Conservation (phyloP, 2,113 vertebrate species). For the Jacana jacana region DNA sequence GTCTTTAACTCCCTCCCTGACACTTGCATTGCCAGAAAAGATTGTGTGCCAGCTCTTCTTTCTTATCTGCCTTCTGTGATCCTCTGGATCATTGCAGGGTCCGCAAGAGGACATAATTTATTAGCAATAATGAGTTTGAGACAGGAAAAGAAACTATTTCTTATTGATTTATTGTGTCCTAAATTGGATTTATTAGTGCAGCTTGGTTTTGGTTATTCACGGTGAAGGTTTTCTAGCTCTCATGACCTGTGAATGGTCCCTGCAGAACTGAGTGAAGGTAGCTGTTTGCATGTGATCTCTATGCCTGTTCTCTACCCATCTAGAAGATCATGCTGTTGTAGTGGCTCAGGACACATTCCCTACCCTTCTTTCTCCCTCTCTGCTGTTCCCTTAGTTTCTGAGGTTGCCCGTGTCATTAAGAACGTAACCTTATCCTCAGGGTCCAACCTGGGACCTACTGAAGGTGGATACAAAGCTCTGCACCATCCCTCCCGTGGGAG, state of each 20-base stretch:
- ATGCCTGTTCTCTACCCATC: neutral
- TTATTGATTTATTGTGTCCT: slow-evolving; percentile 3
- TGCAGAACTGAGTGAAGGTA: neutral
- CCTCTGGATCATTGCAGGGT: slow-evolving; percentile 8
- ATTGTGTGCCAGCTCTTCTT: slow-evolving; percentile 16
- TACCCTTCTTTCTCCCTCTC: neutral
- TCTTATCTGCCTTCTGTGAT: neutral
- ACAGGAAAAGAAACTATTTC: slow-evolving; percentile 40
- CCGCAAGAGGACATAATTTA: slow-evolving; percentile 40
- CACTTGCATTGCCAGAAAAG: neutral
- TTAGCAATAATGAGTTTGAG: slow-evolving; percentile 39
- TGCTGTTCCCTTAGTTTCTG: neutral
- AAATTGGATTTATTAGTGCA: slow-evolving; percentile 46
- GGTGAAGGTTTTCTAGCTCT: neutral
- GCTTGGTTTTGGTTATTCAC: slow-evolving; percentile 4
- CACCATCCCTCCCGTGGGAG: neutral
- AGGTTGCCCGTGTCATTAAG: neutral
- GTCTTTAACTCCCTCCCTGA: neutral
- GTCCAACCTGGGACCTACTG: neutral
- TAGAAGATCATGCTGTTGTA: neutral
- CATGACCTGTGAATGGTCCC: neutral
- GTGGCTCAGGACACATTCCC: neutral
- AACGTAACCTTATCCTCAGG: neutral
- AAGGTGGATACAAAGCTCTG: neutral
- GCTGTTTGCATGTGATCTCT: neutral